Percentiles rank a stretch among this genome's conserved stretches.
Evolutionary conservation across 1,140 invertebrate species (phyloP).

Genomic region (Atta texana): DNA sequence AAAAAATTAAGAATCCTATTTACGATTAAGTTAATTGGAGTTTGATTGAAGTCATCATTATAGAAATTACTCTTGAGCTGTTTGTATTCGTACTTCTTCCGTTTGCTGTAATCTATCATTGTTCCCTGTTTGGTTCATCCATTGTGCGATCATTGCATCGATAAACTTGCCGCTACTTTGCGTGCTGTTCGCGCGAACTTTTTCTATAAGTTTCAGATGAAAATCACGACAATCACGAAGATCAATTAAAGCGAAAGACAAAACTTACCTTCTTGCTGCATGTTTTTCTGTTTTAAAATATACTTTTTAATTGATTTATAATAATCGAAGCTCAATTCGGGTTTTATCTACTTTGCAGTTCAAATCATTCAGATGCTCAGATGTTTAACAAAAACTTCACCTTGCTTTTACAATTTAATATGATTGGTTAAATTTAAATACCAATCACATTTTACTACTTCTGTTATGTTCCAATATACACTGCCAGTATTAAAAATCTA

Average conservation of each 20-base stretch:
- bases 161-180: constrained; percentile 41
- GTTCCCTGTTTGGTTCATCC: constrained; percentile 48
- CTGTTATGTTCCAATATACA: no score
- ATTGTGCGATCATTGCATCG: constrained; percentile 63
- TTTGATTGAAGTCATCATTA: background rate
- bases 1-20: background rate
- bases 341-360: background rate
- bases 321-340: background rate
- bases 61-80: background rate
- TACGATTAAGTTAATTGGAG: background rate
- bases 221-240: background rate
- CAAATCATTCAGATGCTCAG: no score
- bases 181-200: background rate
- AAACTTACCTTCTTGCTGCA: constrained; percentile 42
- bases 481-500: no score
- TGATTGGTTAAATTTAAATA: no score
- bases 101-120: constrained; percentile 15
- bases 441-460: no score
- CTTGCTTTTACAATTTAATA: no score
- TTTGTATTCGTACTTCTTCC: constrained; percentile 7
- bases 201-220: background rate
- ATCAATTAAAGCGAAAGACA: background rate
- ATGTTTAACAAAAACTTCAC: no score
- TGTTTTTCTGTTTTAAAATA: background rate
- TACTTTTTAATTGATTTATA: background rate